Evolutionary conservation across 1,140 invertebrate genomes (phyloP).

Genomic region (Drosophila erecta): DNA sequence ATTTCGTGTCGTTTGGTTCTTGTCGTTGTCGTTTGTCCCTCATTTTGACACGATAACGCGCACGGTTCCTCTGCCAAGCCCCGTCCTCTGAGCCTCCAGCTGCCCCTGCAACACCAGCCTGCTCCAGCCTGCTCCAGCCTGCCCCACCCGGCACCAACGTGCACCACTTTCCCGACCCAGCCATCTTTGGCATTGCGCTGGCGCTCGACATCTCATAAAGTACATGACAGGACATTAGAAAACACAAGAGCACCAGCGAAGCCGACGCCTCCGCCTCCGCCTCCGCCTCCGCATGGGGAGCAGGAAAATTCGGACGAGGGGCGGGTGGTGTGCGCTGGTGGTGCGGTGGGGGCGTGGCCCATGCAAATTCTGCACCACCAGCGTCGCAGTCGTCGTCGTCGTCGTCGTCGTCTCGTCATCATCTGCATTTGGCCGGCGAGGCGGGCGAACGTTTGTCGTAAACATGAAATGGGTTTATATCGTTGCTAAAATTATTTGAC

Average conservation of each 20-base stretch:
- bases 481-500: constrained; percentile 84
- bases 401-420: constrained; percentile 17
- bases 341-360: constrained; percentile 24
- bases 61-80: constrained; percentile 38
- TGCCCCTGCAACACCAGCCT: constrained; percentile 1
- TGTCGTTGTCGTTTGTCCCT: constrained; percentile 81
- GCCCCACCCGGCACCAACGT: neutral
- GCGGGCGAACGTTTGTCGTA: constrained; percentile 65
- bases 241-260: constrained; percentile 63
- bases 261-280: constrained; percentile 58
- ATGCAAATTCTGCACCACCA: constrained; percentile 66
- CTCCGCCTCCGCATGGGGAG: constrained; percentile 59
- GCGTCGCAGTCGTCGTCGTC: neutral
- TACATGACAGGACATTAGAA: constrained; percentile 84
- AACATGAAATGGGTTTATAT: constrained; percentile 84
- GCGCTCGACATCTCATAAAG: constrained; percentile 82
- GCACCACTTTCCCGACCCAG: constrained; percentile 20
- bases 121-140: neutral
- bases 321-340: neutral
- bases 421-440: constrained; percentile 33
- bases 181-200: constrained; percentile 81
- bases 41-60: constrained; percentile 82
- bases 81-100: constrained; percentile 4
- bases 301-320: neutral
- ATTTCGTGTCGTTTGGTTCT: constrained; percentile 73